Base-by-base conservation (phyloP, 2,797 vertebrate genomes). In the Paratrypauchen microcephalus region DNA sequence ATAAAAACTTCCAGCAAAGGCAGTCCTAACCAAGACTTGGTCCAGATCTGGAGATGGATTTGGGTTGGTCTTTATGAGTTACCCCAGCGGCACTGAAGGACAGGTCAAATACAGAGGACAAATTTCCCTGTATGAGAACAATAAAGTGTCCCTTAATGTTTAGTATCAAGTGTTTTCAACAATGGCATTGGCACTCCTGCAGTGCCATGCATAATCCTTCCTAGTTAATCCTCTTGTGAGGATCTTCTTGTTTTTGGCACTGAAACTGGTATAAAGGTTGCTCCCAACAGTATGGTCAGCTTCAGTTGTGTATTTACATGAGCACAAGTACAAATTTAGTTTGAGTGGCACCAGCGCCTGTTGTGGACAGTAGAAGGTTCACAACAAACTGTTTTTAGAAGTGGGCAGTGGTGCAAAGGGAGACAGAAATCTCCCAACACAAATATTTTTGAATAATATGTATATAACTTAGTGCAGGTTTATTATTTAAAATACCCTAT, bases 341-440 rank as follows among this genome's bases (percentile, higher is more conserved):
- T 63, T 41, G 60, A 63, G 36, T 63, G 39, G 60, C 60, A 63
- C 36, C 60, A 63, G 60, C 39, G 36, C 13, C n/a, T 63, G 60
- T 45, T 63, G 21, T 24, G 36, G 60, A 41, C 60, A 23, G 19
- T 63, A 12, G 11, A 39, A 39, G 32, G 32, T 6, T 61, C 32
- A 61, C 32, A 63, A 63, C 60, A 63, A 63, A 23, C 60, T 41
- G 60, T 21, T 24, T 63, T 24, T 63, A 63, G 36, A 63, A 45
- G 36, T 45, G n/a, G 21, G 60, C n/a, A 15, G 21, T 5, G 39
- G 57, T 19, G 28, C 57, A 59, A 19, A 32, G 2, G 15, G 28
- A 16, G 15, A n/a, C 24, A 1, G n/a, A 52, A 19, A 21, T 24
- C 21, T 56, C 54, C 54, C 21, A 56, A 56, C 54, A 23, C 21